phyloP scores from a whole-genome alignment of 2,888 invertebrate species.

The Campaea margaritaria region DNA sequence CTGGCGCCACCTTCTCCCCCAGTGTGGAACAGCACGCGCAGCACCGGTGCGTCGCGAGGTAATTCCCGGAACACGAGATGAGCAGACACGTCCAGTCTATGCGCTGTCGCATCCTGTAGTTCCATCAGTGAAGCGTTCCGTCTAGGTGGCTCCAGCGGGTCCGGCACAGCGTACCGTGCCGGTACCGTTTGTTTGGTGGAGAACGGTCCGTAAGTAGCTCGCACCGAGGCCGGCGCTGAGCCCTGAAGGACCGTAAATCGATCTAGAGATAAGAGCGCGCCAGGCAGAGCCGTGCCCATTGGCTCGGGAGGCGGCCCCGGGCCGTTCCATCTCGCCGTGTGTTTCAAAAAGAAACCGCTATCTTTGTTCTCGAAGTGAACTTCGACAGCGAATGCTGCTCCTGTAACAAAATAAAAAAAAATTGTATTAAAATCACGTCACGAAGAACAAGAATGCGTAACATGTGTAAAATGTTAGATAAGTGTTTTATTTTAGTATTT shows the following conservation, averaged over 20 bases:
- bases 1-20: conserved; percentile 94
- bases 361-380: conserved; percentile 97
- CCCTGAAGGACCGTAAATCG: conserved; percentile 97
- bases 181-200: conserved; percentile 98
- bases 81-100: conserved; percentile 95
- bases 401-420: conserved; percentile 82
- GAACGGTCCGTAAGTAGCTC: conserved; percentile 97
- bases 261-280: conserved; percentile 92
- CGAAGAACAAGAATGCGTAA: conserved; percentile 52
- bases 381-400: conserved; percentile 89
- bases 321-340: conserved; percentile 90
- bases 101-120: conserved; percentile 87
- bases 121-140: conserved; percentile 85
- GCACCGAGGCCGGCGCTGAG: conserved; percentile 94
- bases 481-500: conserved; percentile 69
- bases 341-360: conserved; percentile 95
- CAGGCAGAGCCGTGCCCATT: conserved; percentile 82
- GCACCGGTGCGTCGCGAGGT: conserved; percentile 95
- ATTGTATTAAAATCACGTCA: conserved; percentile 51
- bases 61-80: conserved; percentile 95
- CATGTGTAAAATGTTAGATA: conserved; percentile 68
- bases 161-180: conserved; percentile 94
- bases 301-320: conserved; percentile 78
- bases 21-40: conserved; percentile 96
- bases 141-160: conserved; percentile 88